Evolutionary conservation across 2,113 vertebrate species (phyloP).

Genomic region (Grallaria varia): DNA sequence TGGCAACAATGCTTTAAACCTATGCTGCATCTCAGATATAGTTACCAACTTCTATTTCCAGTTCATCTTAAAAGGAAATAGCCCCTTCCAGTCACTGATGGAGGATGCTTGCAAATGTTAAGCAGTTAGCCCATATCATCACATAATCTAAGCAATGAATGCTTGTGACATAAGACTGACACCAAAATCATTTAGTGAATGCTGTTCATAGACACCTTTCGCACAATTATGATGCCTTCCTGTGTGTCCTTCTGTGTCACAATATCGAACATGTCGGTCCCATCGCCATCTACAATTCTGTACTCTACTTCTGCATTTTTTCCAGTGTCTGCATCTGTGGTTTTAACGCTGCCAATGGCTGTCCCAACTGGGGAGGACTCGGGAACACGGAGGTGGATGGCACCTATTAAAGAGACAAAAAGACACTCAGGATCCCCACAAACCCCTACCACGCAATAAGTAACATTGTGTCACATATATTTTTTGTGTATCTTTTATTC

Average conservation of each 20-base stretch:
- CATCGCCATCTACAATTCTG: constrained; percentile 79
- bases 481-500: neutral
- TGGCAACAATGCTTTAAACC: neutral
- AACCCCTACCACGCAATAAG: neutral
- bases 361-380: constrained; percentile 79
- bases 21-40: neutral
- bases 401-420: constrained; percentile 66
- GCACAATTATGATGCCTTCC: constrained; percentile 79
- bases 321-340: constrained; percentile 79
- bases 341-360: constrained; percentile 79
- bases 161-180: neutral
- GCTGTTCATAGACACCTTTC: constrained; percentile 70
- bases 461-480: neutral
- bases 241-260: constrained; percentile 78
- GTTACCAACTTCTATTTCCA: neutral
- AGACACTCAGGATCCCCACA: neutral
- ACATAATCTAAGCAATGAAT: neutral
- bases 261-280: constrained; percentile 82
- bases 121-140: neutral
- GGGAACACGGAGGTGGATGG: constrained; percentile 76
- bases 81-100: neutral
- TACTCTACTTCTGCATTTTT: constrained; percentile 83
- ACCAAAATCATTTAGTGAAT: neutral
- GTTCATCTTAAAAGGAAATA: neutral
- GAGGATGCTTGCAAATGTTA: neutral